Evolutionary conservation across 2,888 invertebrate species (phyloP).

Genomic region (Cylindroiulus punctatus): DNA sequence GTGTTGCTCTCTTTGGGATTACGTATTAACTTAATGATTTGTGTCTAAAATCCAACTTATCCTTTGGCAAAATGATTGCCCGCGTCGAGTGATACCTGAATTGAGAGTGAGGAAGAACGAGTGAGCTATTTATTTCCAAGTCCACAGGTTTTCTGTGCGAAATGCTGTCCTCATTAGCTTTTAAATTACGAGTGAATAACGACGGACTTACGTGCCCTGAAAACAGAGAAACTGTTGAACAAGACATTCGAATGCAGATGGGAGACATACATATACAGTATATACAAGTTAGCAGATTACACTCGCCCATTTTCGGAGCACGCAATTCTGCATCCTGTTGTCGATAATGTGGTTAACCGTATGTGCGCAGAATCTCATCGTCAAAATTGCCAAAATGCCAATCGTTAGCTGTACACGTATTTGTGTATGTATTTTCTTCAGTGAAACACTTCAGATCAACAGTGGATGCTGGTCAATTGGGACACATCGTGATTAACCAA

Average conservation of each 20-base stretch:
- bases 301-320: constrained; percentile 1
- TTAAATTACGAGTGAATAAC: constrained; percentile 45
- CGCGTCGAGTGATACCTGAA: background rate
- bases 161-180: constrained; percentile 38
- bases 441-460: background rate
- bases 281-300: background rate
- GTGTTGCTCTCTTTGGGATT: background rate
- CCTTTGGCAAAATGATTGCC: constrained; percentile 20
- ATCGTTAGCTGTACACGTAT: background rate
- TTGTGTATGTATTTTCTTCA: background rate
- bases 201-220: constrained; percentile 45
- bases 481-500: background rate
- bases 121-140: background rate
- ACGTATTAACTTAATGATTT: constrained; percentile 28
- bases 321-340: constrained; percentile 6
- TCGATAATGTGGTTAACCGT: constrained; percentile 45
- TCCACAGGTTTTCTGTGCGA: constrained; percentile 21
- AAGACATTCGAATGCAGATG: background rate
- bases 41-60: constrained; percentile 1
- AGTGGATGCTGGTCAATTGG: too few relatives aligned
- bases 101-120: background rate
- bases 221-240: constrained; percentile 6
- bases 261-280: background rate
- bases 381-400: constrained; percentile 24
- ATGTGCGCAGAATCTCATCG: constrained; percentile 30